Evolutionary conservation across 2,797 vertebrate genomes (phyloP).

Genomic region (Malacoraja senta): DNA sequence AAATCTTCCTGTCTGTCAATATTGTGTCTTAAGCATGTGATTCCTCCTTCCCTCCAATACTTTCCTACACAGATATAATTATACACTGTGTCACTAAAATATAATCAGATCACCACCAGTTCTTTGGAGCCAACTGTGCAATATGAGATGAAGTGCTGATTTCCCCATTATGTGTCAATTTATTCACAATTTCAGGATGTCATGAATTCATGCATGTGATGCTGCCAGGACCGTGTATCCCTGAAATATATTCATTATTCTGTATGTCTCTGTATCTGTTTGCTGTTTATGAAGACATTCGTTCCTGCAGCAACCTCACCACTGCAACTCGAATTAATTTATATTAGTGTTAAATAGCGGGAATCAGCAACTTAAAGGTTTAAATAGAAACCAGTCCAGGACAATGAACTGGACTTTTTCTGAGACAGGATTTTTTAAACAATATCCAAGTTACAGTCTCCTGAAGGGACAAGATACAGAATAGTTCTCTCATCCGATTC

Average conservation of each 20-base stretch:
- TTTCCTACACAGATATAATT: not conserved
- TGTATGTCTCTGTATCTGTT: not conserved
- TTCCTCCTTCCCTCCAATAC: too few relatives aligned
- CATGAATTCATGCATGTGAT: not conserved
- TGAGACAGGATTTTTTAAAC: too few relatives aligned
- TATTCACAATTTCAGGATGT: not conserved
- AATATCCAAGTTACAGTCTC: too few relatives aligned
- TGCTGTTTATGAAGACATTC: not conserved
- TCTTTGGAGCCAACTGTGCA: not conserved
- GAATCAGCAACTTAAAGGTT: not conserved
- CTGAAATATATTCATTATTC: constrained; percentile 9
- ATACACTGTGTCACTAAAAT: not conserved
- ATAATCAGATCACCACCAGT: not conserved
- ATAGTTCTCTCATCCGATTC: not conserved
- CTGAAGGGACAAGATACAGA: not conserved
- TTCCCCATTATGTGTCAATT: not conserved
- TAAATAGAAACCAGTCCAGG: not conserved
- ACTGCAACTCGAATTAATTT: not conserved
- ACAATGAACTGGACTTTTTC: not conserved
- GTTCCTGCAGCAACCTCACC: not conserved
- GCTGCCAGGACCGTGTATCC: not conserved
- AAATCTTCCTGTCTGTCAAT: not conserved
- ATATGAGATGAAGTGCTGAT: not conserved
- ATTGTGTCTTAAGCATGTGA: not conserved
- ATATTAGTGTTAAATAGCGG: not conserved